Base-by-base conservation (phyloP, 2,797 vertebrate species). In the Pangasius macronema region DNA sequence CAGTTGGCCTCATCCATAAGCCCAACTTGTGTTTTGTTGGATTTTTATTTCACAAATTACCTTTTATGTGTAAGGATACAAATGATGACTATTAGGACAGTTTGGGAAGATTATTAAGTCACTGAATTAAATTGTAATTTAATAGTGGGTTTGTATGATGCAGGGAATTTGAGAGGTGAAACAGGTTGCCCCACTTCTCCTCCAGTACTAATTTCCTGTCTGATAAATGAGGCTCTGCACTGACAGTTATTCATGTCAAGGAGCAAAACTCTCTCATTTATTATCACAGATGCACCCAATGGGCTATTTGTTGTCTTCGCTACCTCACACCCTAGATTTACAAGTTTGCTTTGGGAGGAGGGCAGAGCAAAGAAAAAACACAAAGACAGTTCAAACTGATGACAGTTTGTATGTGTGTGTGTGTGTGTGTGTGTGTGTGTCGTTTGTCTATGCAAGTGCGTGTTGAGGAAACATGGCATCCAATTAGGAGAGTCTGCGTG, bases 401-500 rank as follows among this genome's bases (percentile, higher is more conserved):
- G 92, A 93, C 92, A 91, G 59, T 57, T n/a, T 86, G 84, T 75
- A 83, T 83, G 79, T 86, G 84, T 76, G 76, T 42, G 42, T 49
- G 22, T 49, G 24, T 49, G 36, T 27, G 72, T 46, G 42, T 27
- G 72, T 27, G 42, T 27, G 67, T 86, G 65, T 79, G 33, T 76
- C 57, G 42, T 20, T 65, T 65, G 82, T 68, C 63, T 83, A 53
- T 68, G 82, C 51, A 53, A 85, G 85, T 85, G 84, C 46, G 63
- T 86, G 85, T 89, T 86, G 75, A 93, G 92, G 95, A 95, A 95
- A 95, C 96, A 95, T 95, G 95, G 95, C 93, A 93, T 96, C 97
- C 97, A 98, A 97, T 97, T 97, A 97, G 96, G 94, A 95, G 94
- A 91, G 95, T 93, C 93, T 94, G 95, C 95, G 93, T 96, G 96